Evolutionary conservation across 2,113 vertebrate genomes (phyloP), one percentile per base, ranked within the genome.

Genomic region (Catharus fuscescens): DNA sequence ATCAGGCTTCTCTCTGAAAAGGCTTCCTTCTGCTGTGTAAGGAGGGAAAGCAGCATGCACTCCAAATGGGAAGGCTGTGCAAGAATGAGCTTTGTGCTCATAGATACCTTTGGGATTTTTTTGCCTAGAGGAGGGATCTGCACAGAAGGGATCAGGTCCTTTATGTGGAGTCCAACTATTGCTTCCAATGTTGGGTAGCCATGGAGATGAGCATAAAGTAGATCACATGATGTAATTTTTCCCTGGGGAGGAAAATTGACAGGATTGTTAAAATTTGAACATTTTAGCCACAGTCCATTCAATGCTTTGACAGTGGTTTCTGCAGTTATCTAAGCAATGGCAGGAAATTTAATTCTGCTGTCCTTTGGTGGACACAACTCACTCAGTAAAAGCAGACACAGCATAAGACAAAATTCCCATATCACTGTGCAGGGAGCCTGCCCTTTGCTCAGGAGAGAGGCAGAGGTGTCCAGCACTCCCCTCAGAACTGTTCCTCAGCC

Each of bases 71-170:
- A 88, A 73, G 5, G 18, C 15, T 29, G 6, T 11, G 34, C 70
- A 88, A 89, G 34, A 79, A 74, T 2, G 2, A 56, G n/a, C 26
- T 12, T 71, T 60, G 18, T 52, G 69, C 26, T 72, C 19, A 28
- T 53, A 64, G 44, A 1, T 96, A 99, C 99, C 98, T 99, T 97
- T 10, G 98, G 98, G 66, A 99, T 88, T 26, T 94, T 97, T 93
- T 96, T 97, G 69, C 98, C 98, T 52, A 97, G 95, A 38, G 97
- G 79, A 10, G 99, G 99, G 66, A 99, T 98, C 92, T 98, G 98
- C 88, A 99, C 88, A 10, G 98, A 98, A 45, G 99, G 98, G 96
- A 99, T 98, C 79, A 99, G 92, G 69, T 98, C 97, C 67, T 97
- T 97, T 88, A 99, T 83, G 34, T 67, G 93, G 44, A 98, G 81